A percentile compares a stretch with the other conserved stretches of the same genome.
These are phyloP conservation scores for Limosa lapponica DNA, from an alignment of 2,797 vertebrate genomes.

Conservation along the genomic window DNA sequence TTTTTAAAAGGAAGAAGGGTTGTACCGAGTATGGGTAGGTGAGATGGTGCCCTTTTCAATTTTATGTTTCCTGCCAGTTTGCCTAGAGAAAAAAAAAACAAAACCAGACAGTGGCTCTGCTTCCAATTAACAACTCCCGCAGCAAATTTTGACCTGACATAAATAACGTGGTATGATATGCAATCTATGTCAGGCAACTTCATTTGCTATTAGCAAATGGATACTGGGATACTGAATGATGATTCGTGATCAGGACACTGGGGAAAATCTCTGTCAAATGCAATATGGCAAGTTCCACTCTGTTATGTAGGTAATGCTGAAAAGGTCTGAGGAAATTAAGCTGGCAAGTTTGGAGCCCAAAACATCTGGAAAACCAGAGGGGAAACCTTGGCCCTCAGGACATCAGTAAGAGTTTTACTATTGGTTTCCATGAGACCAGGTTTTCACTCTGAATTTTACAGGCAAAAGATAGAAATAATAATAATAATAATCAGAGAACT, in stretches of 20 bases:
- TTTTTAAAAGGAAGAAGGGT: not conserved
- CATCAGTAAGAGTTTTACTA: not conserved
- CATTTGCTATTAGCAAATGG: slow-evolving; percentile 2
- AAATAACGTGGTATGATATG: not conserved
- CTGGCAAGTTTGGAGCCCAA: not conserved
- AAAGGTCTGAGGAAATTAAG: not conserved
- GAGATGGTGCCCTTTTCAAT: not conserved
- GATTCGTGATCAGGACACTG: not conserved
- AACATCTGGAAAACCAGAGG: not conserved
- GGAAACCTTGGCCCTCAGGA: not conserved
- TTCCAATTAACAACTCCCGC: slow-evolving; percentile 1
- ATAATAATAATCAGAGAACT: not conserved
- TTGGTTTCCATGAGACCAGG: not conserved
- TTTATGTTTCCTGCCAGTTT: not conserved
- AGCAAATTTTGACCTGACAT: slow-evolving; percentile 8
- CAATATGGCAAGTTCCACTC: not conserved
- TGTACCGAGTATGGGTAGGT: not conserved
- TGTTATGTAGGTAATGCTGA: not conserved
- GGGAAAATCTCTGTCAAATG: not conserved
- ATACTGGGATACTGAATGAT: not conserved
- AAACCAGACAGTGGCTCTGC: not conserved
- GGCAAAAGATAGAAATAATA: not conserved
- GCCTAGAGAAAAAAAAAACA: not conserved
- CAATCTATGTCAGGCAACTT: not conserved
- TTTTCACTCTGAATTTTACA: not conserved